Evolutionary conservation across 1,140 invertebrate species (phyloP).

Genomic region (Drosophila varians): DNA sequence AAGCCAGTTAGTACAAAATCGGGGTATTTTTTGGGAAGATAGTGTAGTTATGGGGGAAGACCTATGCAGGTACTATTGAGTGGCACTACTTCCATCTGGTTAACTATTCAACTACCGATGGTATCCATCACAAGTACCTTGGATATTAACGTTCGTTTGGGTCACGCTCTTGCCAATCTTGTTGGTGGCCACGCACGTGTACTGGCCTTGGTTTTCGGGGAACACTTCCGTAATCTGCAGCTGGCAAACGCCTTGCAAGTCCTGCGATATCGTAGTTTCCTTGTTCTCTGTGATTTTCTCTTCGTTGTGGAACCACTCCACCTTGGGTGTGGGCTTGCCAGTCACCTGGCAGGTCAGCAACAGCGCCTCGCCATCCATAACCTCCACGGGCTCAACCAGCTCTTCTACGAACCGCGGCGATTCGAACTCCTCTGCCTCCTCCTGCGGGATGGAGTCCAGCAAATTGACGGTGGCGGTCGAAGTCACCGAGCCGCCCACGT

Average conservation of each 20-base stretch:
- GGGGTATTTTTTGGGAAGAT: slow-evolving; percentile 4
- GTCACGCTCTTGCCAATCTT: slow-evolving; percentile 92
- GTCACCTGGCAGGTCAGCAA: slow-evolving; percentile 90
- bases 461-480: slow-evolving; percentile 91
- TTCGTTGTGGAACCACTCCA: slow-evolving; percentile 92
- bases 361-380: slow-evolving; percentile 97
- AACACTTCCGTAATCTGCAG: slow-evolving; percentile 96
- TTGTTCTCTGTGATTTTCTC: slow-evolving; percentile 90
- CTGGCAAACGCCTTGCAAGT: slow-evolving; percentile 91
- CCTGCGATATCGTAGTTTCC: slow-evolving; percentile 90
- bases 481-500: slow-evolving; percentile 93
- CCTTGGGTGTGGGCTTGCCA: slow-evolving; percentile 92
- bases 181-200: slow-evolving; percentile 93
- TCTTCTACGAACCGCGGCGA: slow-evolving; percentile 90
- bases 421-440: slow-evolving; percentile 86
- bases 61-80: slow-evolving; percentile 45
- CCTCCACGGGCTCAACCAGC: slow-evolving; percentile 87
- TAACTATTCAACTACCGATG: slow-evolving; percentile 45
- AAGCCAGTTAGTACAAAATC: slow-evolving; percentile 54
- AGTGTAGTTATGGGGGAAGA: slow-evolving; percentile 60
- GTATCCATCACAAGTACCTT: slow-evolving; percentile 87
- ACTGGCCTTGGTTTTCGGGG: slow-evolving; percentile 95
- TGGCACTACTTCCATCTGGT: slow-evolving; percentile 47
- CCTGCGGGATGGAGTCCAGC: slow-evolving; percentile 85
- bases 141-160: slow-evolving; percentile 91